Percentiles rank a stretch among this genome's conserved stretches.
Evolutionary conservation across 1,140 invertebrate species (phyloP).

Genomic region (Lamellibrachia luymesi): DNA sequence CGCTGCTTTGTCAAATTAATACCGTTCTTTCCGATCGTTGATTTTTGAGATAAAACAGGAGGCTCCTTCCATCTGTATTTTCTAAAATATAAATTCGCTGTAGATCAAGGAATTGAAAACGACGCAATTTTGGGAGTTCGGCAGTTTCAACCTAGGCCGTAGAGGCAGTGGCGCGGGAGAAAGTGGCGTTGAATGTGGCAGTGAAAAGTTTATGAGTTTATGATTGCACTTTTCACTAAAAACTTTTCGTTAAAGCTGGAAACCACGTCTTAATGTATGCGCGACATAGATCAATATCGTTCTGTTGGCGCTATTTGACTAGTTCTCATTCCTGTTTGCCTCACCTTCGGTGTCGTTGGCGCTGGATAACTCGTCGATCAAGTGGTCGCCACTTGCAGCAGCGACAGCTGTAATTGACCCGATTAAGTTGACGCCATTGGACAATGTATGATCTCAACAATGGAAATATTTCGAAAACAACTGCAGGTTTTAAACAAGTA

Average conservation of each 20-base stretch:
- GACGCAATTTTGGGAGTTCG: too few relatives aligned
- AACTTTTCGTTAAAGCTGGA: not conserved
- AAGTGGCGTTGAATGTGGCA: too few relatives aligned
- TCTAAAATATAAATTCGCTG: too few relatives aligned
- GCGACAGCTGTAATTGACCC: not conserved
- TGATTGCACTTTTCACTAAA: too few relatives aligned
- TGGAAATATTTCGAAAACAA: not conserved
- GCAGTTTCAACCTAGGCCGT: too few relatives aligned
- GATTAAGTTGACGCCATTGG: not conserved
- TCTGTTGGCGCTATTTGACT: not conserved
- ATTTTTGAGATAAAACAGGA: too few relatives aligned
- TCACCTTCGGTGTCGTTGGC: not conserved
- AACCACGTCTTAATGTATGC: not conserved
- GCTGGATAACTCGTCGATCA: not conserved
- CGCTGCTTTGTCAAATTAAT: too few relatives aligned
- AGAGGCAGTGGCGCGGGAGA: too few relatives aligned
- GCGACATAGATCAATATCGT: not conserved
- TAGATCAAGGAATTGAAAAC: too few relatives aligned
- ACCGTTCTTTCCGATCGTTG: too few relatives aligned
- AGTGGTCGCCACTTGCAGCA: not conserved
- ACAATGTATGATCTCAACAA: not conserved
- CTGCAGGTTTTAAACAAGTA: not conserved
- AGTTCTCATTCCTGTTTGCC: not conserved
- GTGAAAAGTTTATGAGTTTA: too few relatives aligned
- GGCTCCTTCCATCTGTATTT: too few relatives aligned